Evolutionary conservation across 2,797 vertebrate genomes (phyloP).

Genomic region (Pseudochirops corinnae): DNA sequence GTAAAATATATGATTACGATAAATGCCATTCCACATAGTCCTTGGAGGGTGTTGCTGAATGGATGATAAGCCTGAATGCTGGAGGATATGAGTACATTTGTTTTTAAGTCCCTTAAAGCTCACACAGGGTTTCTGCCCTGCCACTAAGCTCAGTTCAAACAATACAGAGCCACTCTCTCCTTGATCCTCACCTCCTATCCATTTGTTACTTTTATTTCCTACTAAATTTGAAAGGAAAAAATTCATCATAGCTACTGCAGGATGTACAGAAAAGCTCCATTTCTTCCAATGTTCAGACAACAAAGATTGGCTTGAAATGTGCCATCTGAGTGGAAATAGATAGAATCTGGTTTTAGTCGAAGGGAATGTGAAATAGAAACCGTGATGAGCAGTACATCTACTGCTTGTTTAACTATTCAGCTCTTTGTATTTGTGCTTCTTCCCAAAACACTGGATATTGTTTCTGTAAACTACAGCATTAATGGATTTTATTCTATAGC

Average conservation of each 20-base stretch:
- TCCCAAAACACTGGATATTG: neutral
- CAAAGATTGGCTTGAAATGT: constrained; percentile 19
- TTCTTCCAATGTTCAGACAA: constrained; percentile 31
- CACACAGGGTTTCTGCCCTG: neutral
- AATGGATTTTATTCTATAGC: neutral
- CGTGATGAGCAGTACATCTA: neutral
- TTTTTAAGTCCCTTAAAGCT: constrained; percentile 23
- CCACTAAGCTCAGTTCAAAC: neutral
- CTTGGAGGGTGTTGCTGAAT: constrained; percentile 8
- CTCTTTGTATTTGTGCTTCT: neutral
- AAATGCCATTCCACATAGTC: constrained; percentile 22
- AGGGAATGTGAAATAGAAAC: neutral
- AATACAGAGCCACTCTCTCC: neutral
- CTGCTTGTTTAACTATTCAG: neutral
- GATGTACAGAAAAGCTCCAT: neutral
- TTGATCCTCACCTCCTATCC: neutral
- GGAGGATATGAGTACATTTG: constrained; percentile 25
- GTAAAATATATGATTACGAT: constrained; percentile 8
- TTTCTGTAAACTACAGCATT: neutral
- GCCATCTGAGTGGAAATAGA: neutral
- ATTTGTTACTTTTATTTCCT: constrained; percentile 17
- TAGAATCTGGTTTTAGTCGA: constrained; percentile 9
- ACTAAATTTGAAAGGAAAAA: constrained; percentile 23
- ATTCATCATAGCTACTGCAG: neutral
- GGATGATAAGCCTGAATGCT: neutral